Base-by-base conservation (phyloP, 1,140 invertebrate species). In the Calosoma granatense region DNA sequence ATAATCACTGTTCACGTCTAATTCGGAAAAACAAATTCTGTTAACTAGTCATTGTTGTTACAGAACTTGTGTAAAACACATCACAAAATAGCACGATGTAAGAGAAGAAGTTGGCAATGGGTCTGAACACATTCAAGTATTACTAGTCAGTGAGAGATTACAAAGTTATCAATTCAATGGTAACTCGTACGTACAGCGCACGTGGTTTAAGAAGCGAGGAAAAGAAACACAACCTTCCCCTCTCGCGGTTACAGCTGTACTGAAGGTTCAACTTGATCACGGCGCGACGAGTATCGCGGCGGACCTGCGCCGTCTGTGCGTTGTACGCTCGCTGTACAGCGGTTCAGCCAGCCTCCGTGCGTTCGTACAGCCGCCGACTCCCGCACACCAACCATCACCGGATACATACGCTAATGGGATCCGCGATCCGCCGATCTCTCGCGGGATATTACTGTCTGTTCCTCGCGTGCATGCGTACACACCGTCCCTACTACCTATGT, bases 171-270 rank as follows among this genome's bases (percentile, higher is more conserved):
- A 11, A 17, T 47, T 47, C 3, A 12, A 12, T 47, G 41, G 41
- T 47, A 47, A 47, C 41, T 47, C 41, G 41, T 47, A 47, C 41
- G 41, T 47, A 9, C 9, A 9, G 41, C 41, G 41, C 41, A 47
- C 41, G 41, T 47, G 41, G 41, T 47, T 12, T 17, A 9, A 6
- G 9, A 17, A 17, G 4, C 15, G 41, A 9, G 41, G 14, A 6
- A 14, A 6, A 47, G 9, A 4, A 17, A 47, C 41, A 47, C 41
- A 47, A 47, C 41, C 17, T 6, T 47, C 4, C 17, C 9, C 41
- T 9, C 6, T 3, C 41, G 41, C 41, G 9, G 41, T 47, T 47
- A 12, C 41, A 17, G 17, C 41, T 47, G 41, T 47, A 47, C 41
- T 47, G 41, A 47, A 4, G 3, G 9, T 47, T 47, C 17, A 17